A percentile compares a stretch with the other conserved stretches of the same genome.
phyloP scores from a whole-genome alignment of 2,797 vertebrate species.

The Chanos chanos region DNA sequence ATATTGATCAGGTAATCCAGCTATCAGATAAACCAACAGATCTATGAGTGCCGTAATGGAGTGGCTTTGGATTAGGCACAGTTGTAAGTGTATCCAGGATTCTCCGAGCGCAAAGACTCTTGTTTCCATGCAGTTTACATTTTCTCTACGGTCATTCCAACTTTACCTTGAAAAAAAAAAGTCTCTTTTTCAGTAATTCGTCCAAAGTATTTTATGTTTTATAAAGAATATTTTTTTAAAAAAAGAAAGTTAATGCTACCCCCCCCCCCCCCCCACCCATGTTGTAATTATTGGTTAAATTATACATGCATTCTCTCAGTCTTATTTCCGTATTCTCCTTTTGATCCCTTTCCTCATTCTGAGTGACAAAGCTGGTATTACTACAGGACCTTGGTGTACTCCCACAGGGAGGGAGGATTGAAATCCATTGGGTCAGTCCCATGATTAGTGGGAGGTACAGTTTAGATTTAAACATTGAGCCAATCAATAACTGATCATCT shows the following conservation, averaged over 20 bases:
- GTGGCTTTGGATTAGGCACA: constrained; percentile 63
- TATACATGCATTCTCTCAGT: not conserved
- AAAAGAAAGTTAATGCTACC: too few species aligned
- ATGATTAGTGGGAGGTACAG: constrained; percentile 49
- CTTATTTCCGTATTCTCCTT: not conserved
- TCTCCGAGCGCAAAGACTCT: too few species aligned
- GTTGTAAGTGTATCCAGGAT: constrained; percentile 3
- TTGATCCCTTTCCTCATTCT: not conserved
- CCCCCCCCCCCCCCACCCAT: too few species aligned
- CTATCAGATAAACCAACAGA: constrained; percentile 68
- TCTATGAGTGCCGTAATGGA: constrained; percentile 60
- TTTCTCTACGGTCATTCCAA: too few species aligned
- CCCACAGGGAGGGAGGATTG: constrained; percentile 33
- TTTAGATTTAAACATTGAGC: constrained; percentile 47
- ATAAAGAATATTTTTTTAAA: too few species aligned
- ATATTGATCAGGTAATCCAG: constrained; percentile 66
- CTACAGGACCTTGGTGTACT: constrained; percentile 27
- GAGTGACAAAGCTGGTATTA: constrained; percentile 9
- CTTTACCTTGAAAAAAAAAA: too few species aligned
- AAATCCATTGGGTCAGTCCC: constrained; percentile 27
- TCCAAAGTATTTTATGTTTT: not conserved
- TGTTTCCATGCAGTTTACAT: too few species aligned
- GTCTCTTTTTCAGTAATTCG: too few species aligned
- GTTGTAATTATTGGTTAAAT: constrained; percentile 8
- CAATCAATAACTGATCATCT: constrained; percentile 53